Evolutionary conservation across 2,113 vertebrate species (phyloP).

Genomic region (Machaerirhynchus nigripectus): DNA sequence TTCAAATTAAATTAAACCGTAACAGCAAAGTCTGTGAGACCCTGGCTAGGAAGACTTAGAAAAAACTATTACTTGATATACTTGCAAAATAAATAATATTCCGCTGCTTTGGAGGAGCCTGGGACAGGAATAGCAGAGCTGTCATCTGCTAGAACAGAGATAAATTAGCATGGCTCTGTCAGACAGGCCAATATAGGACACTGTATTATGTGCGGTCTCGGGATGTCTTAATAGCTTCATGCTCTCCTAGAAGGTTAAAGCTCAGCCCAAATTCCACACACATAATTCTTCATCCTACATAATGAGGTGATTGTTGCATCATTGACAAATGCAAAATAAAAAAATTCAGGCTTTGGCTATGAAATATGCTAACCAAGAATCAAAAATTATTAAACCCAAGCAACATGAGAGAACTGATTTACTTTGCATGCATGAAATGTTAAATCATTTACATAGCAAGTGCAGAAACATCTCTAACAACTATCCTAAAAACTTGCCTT

Average conservation of each 20-base stretch:
- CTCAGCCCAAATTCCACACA: conserved; percentile 37
- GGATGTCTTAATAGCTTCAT: not conserved
- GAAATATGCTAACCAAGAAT: conserved; percentile 30
- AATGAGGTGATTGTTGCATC: conserved; percentile 14
- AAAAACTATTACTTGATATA: not conserved
- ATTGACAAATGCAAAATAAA: conserved; percentile 6
- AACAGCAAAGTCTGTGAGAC: not conserved
- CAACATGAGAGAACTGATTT: not conserved
- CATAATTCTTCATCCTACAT: conserved; percentile 13
- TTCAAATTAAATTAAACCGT: not conserved
- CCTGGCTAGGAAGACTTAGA: not conserved
- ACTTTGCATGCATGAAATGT: conserved; percentile 1
- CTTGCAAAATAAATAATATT: conserved; percentile 7
- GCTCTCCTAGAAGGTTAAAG: conserved; percentile 15
- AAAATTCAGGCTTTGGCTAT: not conserved
- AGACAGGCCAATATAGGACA: not conserved
- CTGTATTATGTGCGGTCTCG: not conserved
- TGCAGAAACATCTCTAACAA: not conserved
- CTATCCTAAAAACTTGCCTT: not conserved
- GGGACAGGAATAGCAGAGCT: not conserved
- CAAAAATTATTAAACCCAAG: conserved; percentile 33
- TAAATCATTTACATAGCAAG: conserved; percentile 17
- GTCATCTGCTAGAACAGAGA: conserved; percentile 19
- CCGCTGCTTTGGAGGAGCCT: not conserved
- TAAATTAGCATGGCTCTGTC: not conserved